Evolutionary conservation across 2,888 invertebrate species (phyloP), one percentile per base, ranked within the genome.

Genomic region (Adela reaumurella): DNA sequence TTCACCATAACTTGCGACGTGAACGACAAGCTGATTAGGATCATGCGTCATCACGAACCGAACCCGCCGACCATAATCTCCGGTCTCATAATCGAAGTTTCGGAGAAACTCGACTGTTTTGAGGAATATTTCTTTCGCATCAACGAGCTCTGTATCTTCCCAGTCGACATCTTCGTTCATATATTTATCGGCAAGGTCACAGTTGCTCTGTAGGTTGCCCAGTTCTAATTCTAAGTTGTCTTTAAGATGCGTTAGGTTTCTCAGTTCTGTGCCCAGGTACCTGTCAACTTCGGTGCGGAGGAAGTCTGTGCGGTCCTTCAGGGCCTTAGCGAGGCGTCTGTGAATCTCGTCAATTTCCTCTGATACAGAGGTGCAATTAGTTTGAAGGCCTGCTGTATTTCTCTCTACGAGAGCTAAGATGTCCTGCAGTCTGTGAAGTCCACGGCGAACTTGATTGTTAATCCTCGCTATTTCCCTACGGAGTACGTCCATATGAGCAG

Each of bases 301-400:
- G 66, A 89, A 87, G 62, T 94, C 93, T 17, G 93, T 91, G 58
- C 94, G 85, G 74, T 94, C 94, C 77, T 94, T 94, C 24, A 94
- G 79, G 44, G 93, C 93, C 70, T 94, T 94, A 53, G 89, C 84
- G 55, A 95, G 82, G 59, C 94, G 85, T 63, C 92, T 83, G 67
- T 92, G 89, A 58, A 94, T 92, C 74, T 97, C 96, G 58, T 95
- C 94, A 45, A 99, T 90, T 77, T 98, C 97, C 58, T 95, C 94
- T 47, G 90, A 87, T 3, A 97, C 95, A 51, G 92, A 89, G 49
- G 87, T 86, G 62, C 93, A 94, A 69, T 97, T 97, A 49, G 90
- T 87, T 74, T 94, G 92, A 51, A 98, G 82, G 54, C 89, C 90
- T 49, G 88, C 81, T 35, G 93, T 89, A 66, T 95, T 96, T 62